phyloP scores from a whole-genome alignment of 2,113 vertebrate species.

The Bos taurus region DNA sequence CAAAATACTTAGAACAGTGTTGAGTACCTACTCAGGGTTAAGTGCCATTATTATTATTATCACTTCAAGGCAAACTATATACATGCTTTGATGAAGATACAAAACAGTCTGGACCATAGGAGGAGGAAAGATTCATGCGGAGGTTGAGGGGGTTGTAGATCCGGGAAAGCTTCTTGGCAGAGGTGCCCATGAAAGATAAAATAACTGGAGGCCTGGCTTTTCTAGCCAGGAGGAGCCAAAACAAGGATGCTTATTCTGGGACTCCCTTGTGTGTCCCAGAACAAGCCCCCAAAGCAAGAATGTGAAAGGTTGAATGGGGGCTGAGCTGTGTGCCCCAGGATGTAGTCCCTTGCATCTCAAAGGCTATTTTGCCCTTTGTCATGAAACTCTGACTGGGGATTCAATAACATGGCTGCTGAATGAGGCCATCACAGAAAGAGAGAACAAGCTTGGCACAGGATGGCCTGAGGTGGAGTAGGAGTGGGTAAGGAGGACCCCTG shows the following conservation, averaged over 20 bases:
- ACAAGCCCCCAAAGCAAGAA: not conserved
- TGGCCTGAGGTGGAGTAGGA: not conserved
- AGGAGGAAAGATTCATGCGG: not conserved
- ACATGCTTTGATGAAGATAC: not conserved
- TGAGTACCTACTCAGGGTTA: not conserved
- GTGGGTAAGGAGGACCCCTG: not conserved
- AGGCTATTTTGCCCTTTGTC: not conserved
- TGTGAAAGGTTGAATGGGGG: not conserved
- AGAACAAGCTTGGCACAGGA: not conserved
- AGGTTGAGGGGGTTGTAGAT: not conserved
- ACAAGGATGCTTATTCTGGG: not conserved
- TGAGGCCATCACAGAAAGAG: not conserved
- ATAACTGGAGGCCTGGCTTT: not conserved
- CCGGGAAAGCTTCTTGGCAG: slow-evolving; percentile 11
- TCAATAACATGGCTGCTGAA: not conserved
- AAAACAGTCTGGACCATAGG: not conserved
- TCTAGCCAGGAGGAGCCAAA: not conserved
- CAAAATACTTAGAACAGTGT: not conserved
- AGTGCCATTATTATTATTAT: no score
- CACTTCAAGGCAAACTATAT: not conserved
- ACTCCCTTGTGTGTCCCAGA: not conserved
- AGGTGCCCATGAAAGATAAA: not conserved
- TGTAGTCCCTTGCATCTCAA: fast-evolving
- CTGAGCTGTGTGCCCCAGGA: fast-evolving
- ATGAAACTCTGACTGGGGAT: not conserved